A percentile compares a stretch with the other conserved stretches of the same genome.
phyloP scores from a whole-genome alignment of 2,888 invertebrate genomes.

The Galeopsomyia nigrocyanea region DNA sequence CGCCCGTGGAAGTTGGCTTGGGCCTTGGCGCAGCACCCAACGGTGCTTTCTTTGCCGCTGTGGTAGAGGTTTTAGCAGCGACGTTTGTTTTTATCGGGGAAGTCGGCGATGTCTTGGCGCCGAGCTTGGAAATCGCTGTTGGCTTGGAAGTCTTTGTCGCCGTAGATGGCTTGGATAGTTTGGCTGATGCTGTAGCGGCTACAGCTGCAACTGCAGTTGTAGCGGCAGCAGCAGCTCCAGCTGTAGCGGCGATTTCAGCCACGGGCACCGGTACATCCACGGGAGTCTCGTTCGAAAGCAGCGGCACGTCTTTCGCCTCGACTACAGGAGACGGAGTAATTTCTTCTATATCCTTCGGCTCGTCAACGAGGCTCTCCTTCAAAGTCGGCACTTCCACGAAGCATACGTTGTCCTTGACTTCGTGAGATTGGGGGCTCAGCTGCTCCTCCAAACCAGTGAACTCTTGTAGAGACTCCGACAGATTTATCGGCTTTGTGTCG shows the following conservation, averaged over 20 bases:
- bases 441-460: slow-evolving; percentile 60
- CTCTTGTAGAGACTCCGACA: slow-evolving; percentile 61
- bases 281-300: slow-evolving; percentile 47
- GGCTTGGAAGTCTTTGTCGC: slow-evolving; percentile 33
- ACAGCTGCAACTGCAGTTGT: slow-evolving; percentile 56
- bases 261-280: slow-evolving; percentile 54
- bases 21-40: slow-evolving; percentile 49
- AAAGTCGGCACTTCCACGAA: slow-evolving; percentile 27
- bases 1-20: slow-evolving; percentile 45
- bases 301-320: slow-evolving; percentile 24
- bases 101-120: slow-evolving; percentile 45
- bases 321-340: slow-evolving; percentile 20
- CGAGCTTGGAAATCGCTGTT: slow-evolving; percentile 24
- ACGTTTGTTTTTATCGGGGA: slow-evolving; percentile 49
- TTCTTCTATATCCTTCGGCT: slow-evolving; percentile 50
- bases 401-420: slow-evolving; percentile 74
- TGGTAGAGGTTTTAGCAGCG: slow-evolving; percentile 32
- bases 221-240: slow-evolving; percentile 54
- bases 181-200: slow-evolving; percentile 42
- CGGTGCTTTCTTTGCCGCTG: slow-evolving; percentile 51
- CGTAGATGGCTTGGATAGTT: slow-evolving; percentile 41
- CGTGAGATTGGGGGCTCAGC: slow-evolving; percentile 48
- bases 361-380: slow-evolving; percentile 48
- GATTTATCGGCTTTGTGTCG: slow-evolving; percentile 23
- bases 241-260: slow-evolving; percentile 56